phyloP scores from a whole-genome alignment of 2,113 vertebrate genomes.

The Suncus etruscus region DNA sequence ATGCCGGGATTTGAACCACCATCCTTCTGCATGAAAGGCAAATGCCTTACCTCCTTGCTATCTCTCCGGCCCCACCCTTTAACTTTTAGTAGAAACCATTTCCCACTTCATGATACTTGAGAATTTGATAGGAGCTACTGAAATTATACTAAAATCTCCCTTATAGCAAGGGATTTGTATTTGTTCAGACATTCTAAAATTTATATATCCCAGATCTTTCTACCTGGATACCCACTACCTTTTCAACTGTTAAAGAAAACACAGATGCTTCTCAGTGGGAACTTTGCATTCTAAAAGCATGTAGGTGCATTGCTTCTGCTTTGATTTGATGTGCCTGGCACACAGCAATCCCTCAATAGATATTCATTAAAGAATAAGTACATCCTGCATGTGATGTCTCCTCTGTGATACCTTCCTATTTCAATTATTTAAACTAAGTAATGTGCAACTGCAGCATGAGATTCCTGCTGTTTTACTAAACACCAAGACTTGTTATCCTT shows the following conservation, averaged over 20 bases:
- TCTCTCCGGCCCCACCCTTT: no score
- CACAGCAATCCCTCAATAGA: not conserved
- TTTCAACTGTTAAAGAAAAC: not conserved
- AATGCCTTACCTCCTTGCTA: no score
- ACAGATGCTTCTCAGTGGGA: not conserved
- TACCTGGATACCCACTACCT: accelerated
- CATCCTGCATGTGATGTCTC: not conserved
- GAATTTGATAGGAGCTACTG: no score
- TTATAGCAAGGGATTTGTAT: no score
- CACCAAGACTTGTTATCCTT: slow-evolving; percentile 6
- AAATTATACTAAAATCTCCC: no score
- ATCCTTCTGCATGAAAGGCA: no score
- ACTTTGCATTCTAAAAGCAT: not conserved
- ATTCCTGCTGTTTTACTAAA: not conserved
- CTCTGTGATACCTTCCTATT: not conserved
- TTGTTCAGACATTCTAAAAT: not conserved
- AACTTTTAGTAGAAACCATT: not conserved
- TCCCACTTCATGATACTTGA: no score
- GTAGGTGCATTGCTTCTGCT: not conserved
- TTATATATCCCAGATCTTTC: not conserved
- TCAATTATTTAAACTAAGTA: slow-evolving; percentile 58
- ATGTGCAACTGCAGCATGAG: not conserved
- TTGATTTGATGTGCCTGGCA: not conserved
- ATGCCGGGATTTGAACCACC: no score
- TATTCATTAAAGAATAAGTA: not conserved